Percentiles rank a stretch among this genome's conserved stretches.
These are phyloP conservation scores for Montipora sp. DNA, from an alignment of 64 coral and sea anemone genomes.

Conservation along the genomic window DNA sequence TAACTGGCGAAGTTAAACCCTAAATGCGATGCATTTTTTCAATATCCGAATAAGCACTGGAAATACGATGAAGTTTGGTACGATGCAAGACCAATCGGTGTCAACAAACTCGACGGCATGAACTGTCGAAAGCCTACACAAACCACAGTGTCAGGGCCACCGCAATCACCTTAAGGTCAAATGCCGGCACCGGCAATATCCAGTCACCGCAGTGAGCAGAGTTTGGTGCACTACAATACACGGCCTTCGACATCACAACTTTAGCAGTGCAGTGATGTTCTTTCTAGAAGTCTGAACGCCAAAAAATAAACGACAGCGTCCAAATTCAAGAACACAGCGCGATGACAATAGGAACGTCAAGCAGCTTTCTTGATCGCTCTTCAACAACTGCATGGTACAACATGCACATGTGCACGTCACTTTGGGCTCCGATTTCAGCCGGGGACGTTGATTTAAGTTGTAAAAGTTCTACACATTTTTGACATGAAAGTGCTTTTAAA, in stretches of 20 bases:
- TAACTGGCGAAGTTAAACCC: conserved; percentile 6
- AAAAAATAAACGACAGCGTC: background rate
- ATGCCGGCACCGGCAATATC: background rate
- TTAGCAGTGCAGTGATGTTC: background rate
- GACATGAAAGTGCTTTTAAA: too few relatives aligned
- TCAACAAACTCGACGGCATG: conserved; percentile 5
- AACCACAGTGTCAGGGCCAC: conserved; percentile 26
- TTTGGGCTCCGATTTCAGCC: background rate
- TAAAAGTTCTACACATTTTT: too few relatives aligned
- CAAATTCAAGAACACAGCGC: background rate
- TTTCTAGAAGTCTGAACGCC: background rate
- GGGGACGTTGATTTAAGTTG: background rate
- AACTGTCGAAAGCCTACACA: background rate
- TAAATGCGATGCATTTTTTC: background rate
- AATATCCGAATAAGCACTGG: conserved; percentile 11
- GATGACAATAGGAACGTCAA: background rate
- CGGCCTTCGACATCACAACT: conserved; percentile 13
- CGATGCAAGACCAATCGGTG: conserved; percentile 7
- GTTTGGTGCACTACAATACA: conserved; percentile 11
- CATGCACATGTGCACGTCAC: background rate
- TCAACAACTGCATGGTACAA: background rate
- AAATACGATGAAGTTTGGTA: conserved; percentile 13
- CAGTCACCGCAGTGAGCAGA: conserved; percentile 20
- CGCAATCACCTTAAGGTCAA: conserved; percentile 18
- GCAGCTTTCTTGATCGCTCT: background rate